phyloP scores from a whole-genome alignment of 2,113 vertebrate genomes.

The Sander lucioperca region DNA sequence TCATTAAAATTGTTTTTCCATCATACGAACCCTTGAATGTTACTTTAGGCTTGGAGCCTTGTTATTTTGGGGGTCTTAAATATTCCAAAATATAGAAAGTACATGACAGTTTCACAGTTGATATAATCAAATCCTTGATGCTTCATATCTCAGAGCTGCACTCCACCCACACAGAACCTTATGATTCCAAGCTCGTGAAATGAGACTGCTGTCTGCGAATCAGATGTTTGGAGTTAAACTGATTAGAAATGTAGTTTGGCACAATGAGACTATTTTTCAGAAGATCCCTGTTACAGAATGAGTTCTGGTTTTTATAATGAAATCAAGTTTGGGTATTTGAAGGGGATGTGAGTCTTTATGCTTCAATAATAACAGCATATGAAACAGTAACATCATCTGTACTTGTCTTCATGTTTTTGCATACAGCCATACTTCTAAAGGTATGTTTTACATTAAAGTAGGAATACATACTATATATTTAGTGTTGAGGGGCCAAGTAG shows the following conservation, averaged over 20 bases:
- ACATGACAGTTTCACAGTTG: constrained; percentile 17
- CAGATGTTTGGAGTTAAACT: constrained; percentile 36
- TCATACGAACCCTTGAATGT: neutral
- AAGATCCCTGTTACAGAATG: constrained; percentile 14
- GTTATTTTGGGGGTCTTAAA: constrained; percentile 26
- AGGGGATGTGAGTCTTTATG: constrained; percentile 27
- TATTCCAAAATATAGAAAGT: constrained; percentile 14
- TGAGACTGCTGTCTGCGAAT: constrained; percentile 38
- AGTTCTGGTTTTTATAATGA: constrained; percentile 34
- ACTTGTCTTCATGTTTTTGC: constrained; percentile 16
- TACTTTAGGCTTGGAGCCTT: neutral
- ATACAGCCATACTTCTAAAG: constrained; percentile 1
- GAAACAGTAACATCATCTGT: constrained; percentile 10
- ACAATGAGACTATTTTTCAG: constrained; percentile 14
- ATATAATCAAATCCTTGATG: constrained; percentile 34
- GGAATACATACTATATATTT: neutral
- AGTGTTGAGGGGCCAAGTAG: constrained; percentile 10
- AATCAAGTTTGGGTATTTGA: constrained; percentile 34
- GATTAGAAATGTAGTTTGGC: constrained; percentile 35
- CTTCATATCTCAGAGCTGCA: constrained; percentile 7
- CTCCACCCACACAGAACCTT: constrained; percentile 46
- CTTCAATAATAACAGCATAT: constrained; percentile 27
- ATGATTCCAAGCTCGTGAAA: constrained; percentile 31
- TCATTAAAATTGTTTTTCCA: constrained; percentile 19
- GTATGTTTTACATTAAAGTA: constrained; percentile 29